Conservation (phyloP, 2,797 vertebrate species). For the Muscicapa striata region DNA sequence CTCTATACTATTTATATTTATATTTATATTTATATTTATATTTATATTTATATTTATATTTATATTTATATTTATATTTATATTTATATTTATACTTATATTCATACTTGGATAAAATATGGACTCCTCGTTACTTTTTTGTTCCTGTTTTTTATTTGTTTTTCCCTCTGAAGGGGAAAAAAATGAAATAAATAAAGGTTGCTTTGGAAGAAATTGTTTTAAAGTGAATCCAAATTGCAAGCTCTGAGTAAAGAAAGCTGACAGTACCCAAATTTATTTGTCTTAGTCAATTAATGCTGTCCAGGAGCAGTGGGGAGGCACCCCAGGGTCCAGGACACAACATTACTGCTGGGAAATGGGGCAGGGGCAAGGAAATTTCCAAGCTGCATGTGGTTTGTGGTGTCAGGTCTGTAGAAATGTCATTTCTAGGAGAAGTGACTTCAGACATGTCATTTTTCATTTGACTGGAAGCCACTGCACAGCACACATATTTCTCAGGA, state of each 20-base stretch:
- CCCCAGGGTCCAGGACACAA: background rate
- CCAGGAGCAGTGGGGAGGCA: background rate
- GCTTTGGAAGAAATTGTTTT: background rate
- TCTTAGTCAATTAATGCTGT: background rate
- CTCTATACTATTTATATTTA: too few relatives aligned
- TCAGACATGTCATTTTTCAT: background rate
- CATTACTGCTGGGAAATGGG: background rate
- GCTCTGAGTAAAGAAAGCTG: background rate
- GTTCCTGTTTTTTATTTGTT: background rate
- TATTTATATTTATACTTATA: too few relatives aligned
- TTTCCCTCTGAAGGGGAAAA: background rate
- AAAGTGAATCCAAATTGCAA: background rate
- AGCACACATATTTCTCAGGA: accelerated
- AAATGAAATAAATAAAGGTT: background rate
- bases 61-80: too few relatives aligned
- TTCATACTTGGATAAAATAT: background rate
- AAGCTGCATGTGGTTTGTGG: background rate
- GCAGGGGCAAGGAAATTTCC: background rate
- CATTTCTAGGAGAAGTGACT: background rate
- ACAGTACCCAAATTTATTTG: background rate
- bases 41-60: too few relatives aligned
- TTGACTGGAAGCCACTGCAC: background rate
- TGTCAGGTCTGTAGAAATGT: background rate
- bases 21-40: too few relatives aligned
- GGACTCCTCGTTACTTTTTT: background rate